A percentile compares a stretch with the other conserved stretches of the same genome.
These are phyloP conservation scores for Zosterops pallidus DNA, from an alignment of 2,113 vertebrate species.

Conservation along the genomic window DNA sequence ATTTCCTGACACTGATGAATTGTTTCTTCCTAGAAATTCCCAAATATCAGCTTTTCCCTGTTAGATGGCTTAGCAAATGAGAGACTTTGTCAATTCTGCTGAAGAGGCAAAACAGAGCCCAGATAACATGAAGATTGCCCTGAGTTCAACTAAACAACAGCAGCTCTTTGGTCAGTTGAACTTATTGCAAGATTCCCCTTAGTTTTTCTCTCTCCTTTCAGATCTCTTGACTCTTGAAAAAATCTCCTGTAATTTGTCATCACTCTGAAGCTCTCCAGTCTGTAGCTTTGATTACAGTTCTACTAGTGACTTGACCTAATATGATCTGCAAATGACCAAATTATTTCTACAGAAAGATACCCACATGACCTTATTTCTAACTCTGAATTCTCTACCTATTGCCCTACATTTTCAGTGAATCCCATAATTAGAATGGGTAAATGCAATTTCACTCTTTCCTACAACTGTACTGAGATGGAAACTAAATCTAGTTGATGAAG, in stretches of 20 bases:
- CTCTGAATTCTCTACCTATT: not conserved
- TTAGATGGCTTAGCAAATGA: not conserved
- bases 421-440: not conserved
- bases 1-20: not conserved
- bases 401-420: not conserved
- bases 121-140: not conserved
- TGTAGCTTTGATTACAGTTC: not conserved
- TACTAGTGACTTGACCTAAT: not conserved
- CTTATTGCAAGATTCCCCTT: not conserved
- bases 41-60: not conserved
- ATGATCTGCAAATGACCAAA: constrained; percentile 26
- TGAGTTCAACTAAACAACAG: not conserved
- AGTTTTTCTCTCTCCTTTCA: not conserved
- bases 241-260: not conserved
- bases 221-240: not conserved
- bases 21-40: not conserved
- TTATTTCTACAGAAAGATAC: constrained; percentile 11
- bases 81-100: not conserved
- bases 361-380: not conserved
- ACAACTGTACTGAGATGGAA: not conserved
- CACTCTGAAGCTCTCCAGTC: not conserved
- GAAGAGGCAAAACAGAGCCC: not conserved
- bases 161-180: not conserved
- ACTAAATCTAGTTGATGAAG: constrained; percentile 27
- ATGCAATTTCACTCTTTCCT: not conserved